phyloP scores from a whole-genome alignment of 1,140 invertebrate species.

The Zeugodacus cucurbitae region DNA sequence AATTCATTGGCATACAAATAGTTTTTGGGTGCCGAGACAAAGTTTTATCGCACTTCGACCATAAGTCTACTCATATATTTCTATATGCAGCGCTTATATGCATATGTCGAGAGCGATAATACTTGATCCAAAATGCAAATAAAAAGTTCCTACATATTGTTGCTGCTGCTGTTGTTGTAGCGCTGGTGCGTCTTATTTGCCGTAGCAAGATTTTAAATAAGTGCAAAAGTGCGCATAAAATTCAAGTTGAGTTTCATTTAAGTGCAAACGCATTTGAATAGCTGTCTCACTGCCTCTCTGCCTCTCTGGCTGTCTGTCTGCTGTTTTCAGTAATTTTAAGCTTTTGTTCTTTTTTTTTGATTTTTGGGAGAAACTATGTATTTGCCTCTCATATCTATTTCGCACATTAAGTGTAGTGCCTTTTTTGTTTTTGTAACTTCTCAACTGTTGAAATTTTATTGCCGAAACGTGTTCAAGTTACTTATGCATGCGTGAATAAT shows the following conservation, averaged over 20 bases:
- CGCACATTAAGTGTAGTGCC: neutral
- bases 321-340: too few relatives aligned
- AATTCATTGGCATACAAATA: neutral
- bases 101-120: neutral
- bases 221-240: neutral
- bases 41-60: constrained; percentile 10
- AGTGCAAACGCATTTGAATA: neutral
- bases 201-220: neutral
- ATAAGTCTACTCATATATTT: too few relatives aligned
- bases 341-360: neutral
- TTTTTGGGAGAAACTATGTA: neutral
- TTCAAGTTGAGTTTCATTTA: constrained; percentile 25
- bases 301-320: neutral
- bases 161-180: neutral
- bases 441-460: constrained; percentile 42
- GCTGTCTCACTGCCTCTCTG: neutral
- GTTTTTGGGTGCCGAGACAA: constrained; percentile 31
- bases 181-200: neutral
- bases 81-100: too few relatives aligned
- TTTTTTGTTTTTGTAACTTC: neutral
- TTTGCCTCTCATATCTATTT: neutral
- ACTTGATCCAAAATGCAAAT: neutral
- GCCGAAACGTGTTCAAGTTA: constrained; percentile 41
- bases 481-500: constrained; percentile 42
- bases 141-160: neutral